Percentiles rank a stretch among this genome's conserved stretches.
These are phyloP conservation scores for Willowsia nigromaculata DNA, from an alignment of 2,888 invertebrate genomes.

Conservation along the genomic window DNA sequence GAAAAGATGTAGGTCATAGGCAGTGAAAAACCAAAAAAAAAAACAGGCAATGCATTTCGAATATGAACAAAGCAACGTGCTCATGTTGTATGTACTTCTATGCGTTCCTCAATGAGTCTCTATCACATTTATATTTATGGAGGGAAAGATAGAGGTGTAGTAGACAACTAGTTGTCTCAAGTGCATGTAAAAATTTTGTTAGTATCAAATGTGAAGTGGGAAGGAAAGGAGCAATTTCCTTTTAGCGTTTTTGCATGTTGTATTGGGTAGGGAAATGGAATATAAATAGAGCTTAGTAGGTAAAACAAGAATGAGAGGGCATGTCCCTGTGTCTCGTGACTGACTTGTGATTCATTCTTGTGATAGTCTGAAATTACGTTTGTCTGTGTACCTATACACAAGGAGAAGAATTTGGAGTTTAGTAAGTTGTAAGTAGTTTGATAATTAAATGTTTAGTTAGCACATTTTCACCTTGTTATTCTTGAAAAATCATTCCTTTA, in stretches of 20 bases:
- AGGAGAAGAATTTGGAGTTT: too few species aligned
- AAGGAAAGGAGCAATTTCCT: constrained; percentile 8
- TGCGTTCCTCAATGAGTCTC: not conserved
- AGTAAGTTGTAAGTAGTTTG: not conserved
- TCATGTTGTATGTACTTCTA: not conserved
- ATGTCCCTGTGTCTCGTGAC: too few species aligned
- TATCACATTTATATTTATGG: not conserved
- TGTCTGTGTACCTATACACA: too few species aligned
- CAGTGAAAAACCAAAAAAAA: not conserved
- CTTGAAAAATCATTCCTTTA: not conserved
- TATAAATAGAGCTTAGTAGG: too few species aligned
- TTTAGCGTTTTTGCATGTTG: not conserved
- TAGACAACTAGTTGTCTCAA: not conserved
- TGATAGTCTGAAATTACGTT: too few species aligned
- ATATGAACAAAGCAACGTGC: not conserved
- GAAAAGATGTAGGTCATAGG: constrained; percentile 1
- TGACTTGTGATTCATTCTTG: too few species aligned
- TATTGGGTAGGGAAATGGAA: not conserved
- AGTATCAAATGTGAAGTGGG: constrained; percentile 21
- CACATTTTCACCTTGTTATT: constrained; percentile 6
- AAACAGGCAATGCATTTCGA: not conserved
- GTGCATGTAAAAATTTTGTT: not conserved
- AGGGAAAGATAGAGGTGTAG: not conserved
- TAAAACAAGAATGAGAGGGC: too few species aligned
- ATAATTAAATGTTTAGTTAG: constrained; percentile 27